These are phyloP conservation scores for Chaetura pelagica DNA, from an alignment of 2,113 vertebrate genomes.

Conservation along the genomic window DNA sequence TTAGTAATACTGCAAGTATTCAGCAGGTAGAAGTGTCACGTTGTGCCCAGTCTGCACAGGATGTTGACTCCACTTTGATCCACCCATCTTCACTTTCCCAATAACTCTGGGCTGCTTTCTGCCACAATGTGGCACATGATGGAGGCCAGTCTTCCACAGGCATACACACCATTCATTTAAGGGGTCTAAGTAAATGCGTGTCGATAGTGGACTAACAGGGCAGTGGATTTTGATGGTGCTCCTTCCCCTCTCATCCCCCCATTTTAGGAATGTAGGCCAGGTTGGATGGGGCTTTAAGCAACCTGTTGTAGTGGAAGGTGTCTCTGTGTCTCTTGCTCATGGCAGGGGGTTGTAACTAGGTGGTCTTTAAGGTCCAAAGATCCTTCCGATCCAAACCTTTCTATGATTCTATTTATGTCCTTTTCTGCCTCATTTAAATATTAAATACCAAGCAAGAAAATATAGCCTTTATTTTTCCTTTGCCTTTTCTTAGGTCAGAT, in stretches of 20 bases:
- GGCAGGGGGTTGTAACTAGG: too few species aligned
- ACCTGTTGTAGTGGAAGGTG: too few species aligned
- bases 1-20: not conserved
- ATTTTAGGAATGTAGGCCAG: not conserved
- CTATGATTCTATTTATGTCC: not conserved
- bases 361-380: too few species aligned
- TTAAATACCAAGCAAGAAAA: not conserved
- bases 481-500: not conserved
- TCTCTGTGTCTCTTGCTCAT: too few species aligned
- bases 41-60: not conserved
- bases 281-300: too few species aligned
- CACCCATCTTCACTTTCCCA: not conserved
- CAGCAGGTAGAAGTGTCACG: not conserved
- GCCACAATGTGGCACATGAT: not conserved
- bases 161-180: not conserved
- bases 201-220: not conserved
- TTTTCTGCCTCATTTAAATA: constrained; percentile 26
- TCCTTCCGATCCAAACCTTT: too few species aligned
- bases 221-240: not conserved
- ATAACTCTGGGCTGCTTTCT: not conserved
- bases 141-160: not conserved
- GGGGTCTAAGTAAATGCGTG: not conserved
- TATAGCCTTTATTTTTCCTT: not conserved
- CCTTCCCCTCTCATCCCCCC: not conserved
- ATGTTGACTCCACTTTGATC: not conserved